Conservation (phyloP, 2,797 vertebrate genomes). For the Tenualosa thibaudeaui region DNA sequence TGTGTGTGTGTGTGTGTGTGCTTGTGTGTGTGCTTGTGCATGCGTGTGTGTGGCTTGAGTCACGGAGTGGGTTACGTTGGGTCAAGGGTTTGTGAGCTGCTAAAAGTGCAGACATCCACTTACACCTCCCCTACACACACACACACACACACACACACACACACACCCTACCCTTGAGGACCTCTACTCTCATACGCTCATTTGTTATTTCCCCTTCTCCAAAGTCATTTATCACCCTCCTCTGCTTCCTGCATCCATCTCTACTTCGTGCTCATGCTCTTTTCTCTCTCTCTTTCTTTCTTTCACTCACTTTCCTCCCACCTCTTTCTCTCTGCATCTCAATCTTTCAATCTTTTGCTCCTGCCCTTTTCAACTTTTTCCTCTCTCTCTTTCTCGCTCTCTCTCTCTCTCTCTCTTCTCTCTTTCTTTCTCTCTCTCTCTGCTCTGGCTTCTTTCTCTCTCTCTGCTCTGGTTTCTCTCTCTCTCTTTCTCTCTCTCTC, state of each 20-base stretch:
- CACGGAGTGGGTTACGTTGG: neutral
- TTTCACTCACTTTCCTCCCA: neutral
- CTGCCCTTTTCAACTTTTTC: neutral
- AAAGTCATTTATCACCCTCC: neutral
- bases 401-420: constrained; percentile 6
- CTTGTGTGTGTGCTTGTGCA: neutral
- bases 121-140: neutral
- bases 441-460: neutral
- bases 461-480: constrained; percentile 1
- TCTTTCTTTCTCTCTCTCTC: neutral
- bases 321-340: neutral
- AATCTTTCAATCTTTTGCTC: neutral
- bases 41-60: neutral
- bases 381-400: neutral
- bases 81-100: neutral
- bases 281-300: neutral
- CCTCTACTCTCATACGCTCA: neutral
- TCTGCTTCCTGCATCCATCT: neutral
- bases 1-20: neutral
- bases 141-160: constrained; percentile 25
- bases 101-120: neutral
- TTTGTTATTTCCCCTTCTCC: neutral
- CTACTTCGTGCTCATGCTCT: neutral
- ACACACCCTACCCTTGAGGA: constrained; percentile 9
- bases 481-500: neutral